Evolutionary conservation across 2,113 vertebrate species (phyloP).

Genomic region (Polypterus senegalus): DNA sequence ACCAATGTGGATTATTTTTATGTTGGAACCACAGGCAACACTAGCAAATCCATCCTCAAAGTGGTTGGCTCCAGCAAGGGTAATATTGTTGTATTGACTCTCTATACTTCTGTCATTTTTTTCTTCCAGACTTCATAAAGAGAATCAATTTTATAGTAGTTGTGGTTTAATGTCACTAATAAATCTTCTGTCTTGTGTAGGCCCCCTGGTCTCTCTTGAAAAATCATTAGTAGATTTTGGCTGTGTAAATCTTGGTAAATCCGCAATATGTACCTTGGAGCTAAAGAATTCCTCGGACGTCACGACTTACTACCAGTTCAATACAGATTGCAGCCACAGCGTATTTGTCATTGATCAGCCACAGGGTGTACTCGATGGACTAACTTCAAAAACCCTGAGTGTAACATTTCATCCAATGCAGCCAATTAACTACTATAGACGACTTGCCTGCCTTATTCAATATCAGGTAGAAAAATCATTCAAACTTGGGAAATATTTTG

Average conservation of each 20-base stretch:
- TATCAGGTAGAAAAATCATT: constrained; percentile 52
- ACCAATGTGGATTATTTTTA: constrained; percentile 65
- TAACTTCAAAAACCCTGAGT: constrained; percentile 37
- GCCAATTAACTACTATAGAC: constrained; percentile 60
- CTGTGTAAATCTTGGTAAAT: constrained; percentile 49
- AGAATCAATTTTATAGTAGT: not conserved
- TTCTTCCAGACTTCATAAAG: no score
- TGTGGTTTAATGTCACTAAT: no score
- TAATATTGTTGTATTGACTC: constrained; percentile 25
- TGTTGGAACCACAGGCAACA: constrained; percentile 44
- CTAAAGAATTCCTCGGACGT: constrained; percentile 61
- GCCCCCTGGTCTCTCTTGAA: constrained; percentile 58
- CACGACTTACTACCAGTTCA: constrained; percentile 64
- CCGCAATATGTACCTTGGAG: constrained; percentile 33
- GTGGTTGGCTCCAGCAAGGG: constrained; percentile 66
- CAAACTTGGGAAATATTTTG: no score
- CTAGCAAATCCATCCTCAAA: constrained; percentile 57
- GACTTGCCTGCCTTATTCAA: constrained; percentile 70
- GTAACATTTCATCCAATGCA: constrained; percentile 58
- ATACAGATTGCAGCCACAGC: constrained; percentile 64
- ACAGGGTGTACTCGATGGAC: constrained; percentile 52
- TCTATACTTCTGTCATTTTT: no score
- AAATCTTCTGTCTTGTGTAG: constrained; percentile 31
- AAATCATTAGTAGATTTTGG: constrained; percentile 55
- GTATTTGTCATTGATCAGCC: constrained; percentile 65